Conservation (phyloP, 1,140 invertebrate genomes). For the Heterodera carotae region DNA sequence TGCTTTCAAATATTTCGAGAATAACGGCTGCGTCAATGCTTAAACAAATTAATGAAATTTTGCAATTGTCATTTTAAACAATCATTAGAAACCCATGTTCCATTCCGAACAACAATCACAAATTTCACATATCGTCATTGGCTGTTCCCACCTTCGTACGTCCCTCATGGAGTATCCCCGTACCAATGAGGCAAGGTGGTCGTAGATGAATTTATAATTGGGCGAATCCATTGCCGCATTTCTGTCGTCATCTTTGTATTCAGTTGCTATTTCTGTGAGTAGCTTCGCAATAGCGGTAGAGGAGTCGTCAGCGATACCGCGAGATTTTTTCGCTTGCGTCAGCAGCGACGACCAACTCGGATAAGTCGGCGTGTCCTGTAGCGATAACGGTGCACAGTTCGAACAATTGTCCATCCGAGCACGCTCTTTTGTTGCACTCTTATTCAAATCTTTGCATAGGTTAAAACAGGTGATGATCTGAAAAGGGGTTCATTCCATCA, state of each 20-base stretch:
- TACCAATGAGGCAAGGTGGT: slow-evolving; percentile 4
- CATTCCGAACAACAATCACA: too few species aligned
- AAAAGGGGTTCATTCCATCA: not conserved
- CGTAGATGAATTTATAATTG: slow-evolving; percentile 33
- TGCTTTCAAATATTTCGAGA: slow-evolving; percentile 35
- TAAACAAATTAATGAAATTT: slow-evolving; percentile 16
- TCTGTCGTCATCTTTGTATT: not conserved
- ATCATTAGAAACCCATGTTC: too few species aligned
- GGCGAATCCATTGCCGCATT: slow-evolving; percentile 4
- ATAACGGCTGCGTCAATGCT: slow-evolving; percentile 37
- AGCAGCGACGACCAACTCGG: slow-evolving; percentile 19
- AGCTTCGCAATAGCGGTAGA: not conserved
- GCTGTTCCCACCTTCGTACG: slow-evolving; percentile 23
- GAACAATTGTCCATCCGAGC: slow-evolving; percentile 1
- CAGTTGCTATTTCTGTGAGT: not conserved
- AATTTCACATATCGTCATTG: too few species aligned
- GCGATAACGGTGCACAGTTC: not conserved
- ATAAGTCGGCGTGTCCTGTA: slow-evolving; percentile 1
- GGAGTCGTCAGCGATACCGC: slow-evolving; percentile 4
- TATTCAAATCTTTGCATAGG: slow-evolving; percentile 24
- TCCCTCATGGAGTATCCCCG: slow-evolving; percentile 23
- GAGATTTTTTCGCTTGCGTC: slow-evolving; percentile 9
- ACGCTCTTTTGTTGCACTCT: slow-evolving; percentile 1
- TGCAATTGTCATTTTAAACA: too few species aligned
- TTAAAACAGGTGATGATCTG: slow-evolving; percentile 19